Percentiles rank a stretch among this genome's conserved stretches.
Evolutionary conservation across 2,888 invertebrate species (phyloP).

Genomic region (Archaeoteleia sp.): DNA sequence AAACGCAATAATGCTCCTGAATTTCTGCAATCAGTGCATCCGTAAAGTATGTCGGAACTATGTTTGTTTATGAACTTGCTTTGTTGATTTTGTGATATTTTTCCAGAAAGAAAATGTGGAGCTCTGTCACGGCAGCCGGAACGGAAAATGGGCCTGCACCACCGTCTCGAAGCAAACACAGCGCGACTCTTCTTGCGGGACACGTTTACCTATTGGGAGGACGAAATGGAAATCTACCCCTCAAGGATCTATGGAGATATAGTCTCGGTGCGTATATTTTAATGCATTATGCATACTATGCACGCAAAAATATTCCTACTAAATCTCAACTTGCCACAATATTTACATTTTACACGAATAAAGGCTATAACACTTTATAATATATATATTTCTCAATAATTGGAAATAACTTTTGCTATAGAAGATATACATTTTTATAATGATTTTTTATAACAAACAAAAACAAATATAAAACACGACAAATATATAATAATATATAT

Average conservation of each 20-base stretch:
- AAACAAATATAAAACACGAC: no score
- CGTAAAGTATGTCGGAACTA: no score
- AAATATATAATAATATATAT: no score
- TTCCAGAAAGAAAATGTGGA: slow-evolving; percentile 77
- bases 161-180: slow-evolving; percentile 87
- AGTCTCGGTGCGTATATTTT: slow-evolving; percentile 79
- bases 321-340: slow-evolving; percentile 34
- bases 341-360: slow-evolving; percentile 44
- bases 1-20: no score
- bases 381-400: no score
- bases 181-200: slow-evolving; percentile 85
- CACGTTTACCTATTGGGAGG: slow-evolving; percentile 89
- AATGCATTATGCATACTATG: slow-evolving; percentile 33
- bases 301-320: slow-evolving; percentile 24
- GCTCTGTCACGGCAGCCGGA: slow-evolving; percentile 77
- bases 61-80: no score
- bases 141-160: slow-evolving; percentile 77
- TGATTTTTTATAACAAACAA: no score
- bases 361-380: no score
- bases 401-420: no score
- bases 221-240: slow-evolving; percentile 86
- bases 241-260: slow-evolving; percentile 91
- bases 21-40: no score
- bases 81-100: no score
- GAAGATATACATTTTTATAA: no score